Conservation (phyloP, 2,797 vertebrate genomes). For the Coccyzus lansbergi region DNA sequence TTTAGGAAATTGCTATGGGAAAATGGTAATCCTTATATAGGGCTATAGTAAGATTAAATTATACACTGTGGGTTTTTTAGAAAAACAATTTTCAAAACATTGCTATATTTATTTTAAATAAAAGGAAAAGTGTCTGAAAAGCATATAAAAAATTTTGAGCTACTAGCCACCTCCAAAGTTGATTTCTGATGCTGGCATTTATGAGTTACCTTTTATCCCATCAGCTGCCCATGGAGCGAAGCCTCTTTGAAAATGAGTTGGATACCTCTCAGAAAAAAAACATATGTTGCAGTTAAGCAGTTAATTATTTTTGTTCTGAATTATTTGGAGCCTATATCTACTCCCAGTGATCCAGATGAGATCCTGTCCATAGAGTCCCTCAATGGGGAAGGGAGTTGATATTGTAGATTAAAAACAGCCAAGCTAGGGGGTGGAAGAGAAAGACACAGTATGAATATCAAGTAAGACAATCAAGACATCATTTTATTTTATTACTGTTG, state of each 20-base stretch:
- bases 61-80: background rate
- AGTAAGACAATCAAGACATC: background rate
- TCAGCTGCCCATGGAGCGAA: background rate
- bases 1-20: background rate
- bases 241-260: background rate
- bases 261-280: background rate
- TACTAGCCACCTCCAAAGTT: background rate
- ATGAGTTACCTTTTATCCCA: background rate
- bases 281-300: background rate
- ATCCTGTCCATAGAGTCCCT: too few relatives aligned
- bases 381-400: accelerated
- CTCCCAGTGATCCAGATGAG: background rate
- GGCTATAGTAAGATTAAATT: background rate
- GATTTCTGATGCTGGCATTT: background rate
- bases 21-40: background rate
- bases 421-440: background rate
- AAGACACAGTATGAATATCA: background rate
- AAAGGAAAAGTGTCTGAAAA: background rate
- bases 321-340: background rate
- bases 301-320: background rate
- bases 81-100: background rate
- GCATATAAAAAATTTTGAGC: background rate
- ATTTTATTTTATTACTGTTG: background rate
- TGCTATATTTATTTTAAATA: background rate
- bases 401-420: background rate